Evolutionary conservation across 1,140 invertebrate species (phyloP).

Genomic region (Drosophila ananassae): DNA sequence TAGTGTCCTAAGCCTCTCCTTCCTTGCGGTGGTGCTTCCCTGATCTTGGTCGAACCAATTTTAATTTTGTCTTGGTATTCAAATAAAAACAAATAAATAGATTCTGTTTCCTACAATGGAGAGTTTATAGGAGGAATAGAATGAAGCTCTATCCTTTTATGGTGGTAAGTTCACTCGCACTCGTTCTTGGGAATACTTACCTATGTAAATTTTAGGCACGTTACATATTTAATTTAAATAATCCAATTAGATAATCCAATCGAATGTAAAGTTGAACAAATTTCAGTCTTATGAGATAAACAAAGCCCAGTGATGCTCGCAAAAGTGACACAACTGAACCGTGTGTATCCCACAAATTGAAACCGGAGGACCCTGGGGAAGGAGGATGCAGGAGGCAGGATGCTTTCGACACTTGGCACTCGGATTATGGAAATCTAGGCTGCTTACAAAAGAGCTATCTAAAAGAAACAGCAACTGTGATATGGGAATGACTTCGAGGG

Average conservation of each 20-base stretch:
- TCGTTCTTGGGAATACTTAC: too few species aligned
- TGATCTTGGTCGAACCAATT: constrained; percentile 57
- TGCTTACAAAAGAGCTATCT: constrained; percentile 84
- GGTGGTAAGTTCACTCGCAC: too few species aligned
- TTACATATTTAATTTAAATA: not conserved
- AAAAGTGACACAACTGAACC: constrained; percentile 84
- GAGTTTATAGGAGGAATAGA: too few species aligned
- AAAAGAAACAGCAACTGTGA: constrained; percentile 84
- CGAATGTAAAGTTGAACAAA: constrained; percentile 19
- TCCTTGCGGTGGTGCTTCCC: constrained; percentile 53
- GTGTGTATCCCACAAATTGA: constrained; percentile 85
- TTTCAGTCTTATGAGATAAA: constrained; percentile 85
- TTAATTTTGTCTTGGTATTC: constrained; percentile 59
- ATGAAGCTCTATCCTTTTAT: too few species aligned
- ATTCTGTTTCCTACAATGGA: not conserved
- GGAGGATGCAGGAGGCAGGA: not conserved
- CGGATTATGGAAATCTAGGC: constrained; percentile 34
- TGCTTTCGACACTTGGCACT: not conserved
- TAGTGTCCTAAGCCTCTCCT: constrained; percentile 47
- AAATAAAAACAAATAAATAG: constrained; percentile 36
- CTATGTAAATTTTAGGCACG: too few species aligned
- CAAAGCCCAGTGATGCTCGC: constrained; percentile 87
- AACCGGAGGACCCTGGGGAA: constrained; percentile 27
- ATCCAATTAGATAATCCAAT: not conserved
- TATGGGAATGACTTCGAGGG: constrained; percentile 58